Evolutionary conservation across 2,888 invertebrate species (phyloP).

Genomic region (Cosmia pyralina): DNA sequence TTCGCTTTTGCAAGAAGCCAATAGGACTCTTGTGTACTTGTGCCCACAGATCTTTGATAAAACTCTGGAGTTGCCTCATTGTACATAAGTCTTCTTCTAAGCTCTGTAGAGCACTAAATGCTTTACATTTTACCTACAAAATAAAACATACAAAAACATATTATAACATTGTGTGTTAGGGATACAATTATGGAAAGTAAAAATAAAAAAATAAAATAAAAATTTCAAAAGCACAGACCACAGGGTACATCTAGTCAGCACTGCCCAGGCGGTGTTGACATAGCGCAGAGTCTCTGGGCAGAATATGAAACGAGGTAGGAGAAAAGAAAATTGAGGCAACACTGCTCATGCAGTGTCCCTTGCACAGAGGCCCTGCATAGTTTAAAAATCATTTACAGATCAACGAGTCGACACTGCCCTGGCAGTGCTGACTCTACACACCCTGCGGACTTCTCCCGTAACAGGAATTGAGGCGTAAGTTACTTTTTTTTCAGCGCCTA

Average conservation of each 20-base stretch:
- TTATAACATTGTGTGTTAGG: slow-evolving; percentile 10
- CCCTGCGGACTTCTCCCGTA: slow-evolving; percentile 61
- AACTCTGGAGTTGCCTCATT: slow-evolving; percentile 94
- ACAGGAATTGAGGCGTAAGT: slow-evolving; percentile 60
- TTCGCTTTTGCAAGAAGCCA: slow-evolving; percentile 95
- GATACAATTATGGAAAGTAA: not conserved
- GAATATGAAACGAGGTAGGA: not conserved
- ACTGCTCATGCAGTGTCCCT: slow-evolving; percentile 14
- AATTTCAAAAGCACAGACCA: slow-evolving; percentile 49
- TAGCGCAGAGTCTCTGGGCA: slow-evolving; percentile 47
- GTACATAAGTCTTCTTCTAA: slow-evolving; percentile 96
- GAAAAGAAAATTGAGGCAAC: not conserved
- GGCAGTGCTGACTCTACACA: slow-evolving; percentile 59
- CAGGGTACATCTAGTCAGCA: slow-evolving; percentile 42
- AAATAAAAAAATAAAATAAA: not conserved
- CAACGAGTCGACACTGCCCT: slow-evolving; percentile 49
- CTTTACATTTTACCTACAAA: slow-evolving; percentile 95
- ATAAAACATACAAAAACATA: slow-evolving; percentile 18
- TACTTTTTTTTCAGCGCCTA: slow-evolving; percentile 97
- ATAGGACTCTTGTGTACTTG: slow-evolving; percentile 97
- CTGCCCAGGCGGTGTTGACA: slow-evolving; percentile 60
- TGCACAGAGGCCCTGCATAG: slow-evolving; percentile 45
- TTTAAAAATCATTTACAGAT: not conserved
- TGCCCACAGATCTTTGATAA: slow-evolving; percentile 92
- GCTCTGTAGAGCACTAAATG: slow-evolving; percentile 97